Percentiles rank a stretch among this genome's conserved stretches.
Conservation (phyloP, 2,113 vertebrate genomes). For the Gulo gulo region DNA sequence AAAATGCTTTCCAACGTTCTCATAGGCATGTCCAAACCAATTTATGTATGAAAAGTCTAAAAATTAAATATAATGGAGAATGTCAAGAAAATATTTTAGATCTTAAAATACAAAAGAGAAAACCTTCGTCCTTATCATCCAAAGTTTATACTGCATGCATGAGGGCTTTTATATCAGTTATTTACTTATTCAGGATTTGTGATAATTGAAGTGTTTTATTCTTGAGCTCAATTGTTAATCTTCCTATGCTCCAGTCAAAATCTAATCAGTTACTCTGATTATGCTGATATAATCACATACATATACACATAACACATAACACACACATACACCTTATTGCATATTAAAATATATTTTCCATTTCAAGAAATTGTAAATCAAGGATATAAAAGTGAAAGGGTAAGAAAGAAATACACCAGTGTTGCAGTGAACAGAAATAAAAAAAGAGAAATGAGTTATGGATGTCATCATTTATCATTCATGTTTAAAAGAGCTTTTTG, state of each 20-base stretch:
- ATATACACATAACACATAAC: neutral
- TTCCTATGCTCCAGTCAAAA: slow-evolving; percentile 54
- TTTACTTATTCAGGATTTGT: slow-evolving; percentile 36
- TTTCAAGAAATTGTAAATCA: slow-evolving; percentile 53
- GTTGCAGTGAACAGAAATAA: slow-evolving; percentile 37
- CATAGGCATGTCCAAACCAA: neutral
- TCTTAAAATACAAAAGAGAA: neutral
- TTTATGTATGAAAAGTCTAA: neutral
- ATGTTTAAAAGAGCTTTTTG: slow-evolving; percentile 65
- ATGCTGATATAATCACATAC: neutral
- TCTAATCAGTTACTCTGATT: slow-evolving; percentile 45
- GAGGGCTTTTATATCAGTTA: neutral
- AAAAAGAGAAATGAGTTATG: slow-evolving; percentile 70
- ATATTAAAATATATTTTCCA: slow-evolving; percentile 57
- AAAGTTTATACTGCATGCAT: neutral
- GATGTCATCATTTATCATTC: slow-evolving; percentile 52
- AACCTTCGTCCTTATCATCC: neutral
- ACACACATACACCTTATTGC: neutral
- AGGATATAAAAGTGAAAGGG: slow-evolving; percentile 38
- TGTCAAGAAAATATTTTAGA: neutral
- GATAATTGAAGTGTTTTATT: slow-evolving; percentile 54
- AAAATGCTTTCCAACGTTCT: neutral
- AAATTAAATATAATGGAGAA: neutral
- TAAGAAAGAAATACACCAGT: slow-evolving; percentile 53
- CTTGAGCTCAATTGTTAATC: slow-evolving; percentile 30